Evolutionary conservation across 1,140 invertebrate species (phyloP), one percentile per base, ranked within the genome.

Genomic region (Temnothorax nylanderi): DNA sequence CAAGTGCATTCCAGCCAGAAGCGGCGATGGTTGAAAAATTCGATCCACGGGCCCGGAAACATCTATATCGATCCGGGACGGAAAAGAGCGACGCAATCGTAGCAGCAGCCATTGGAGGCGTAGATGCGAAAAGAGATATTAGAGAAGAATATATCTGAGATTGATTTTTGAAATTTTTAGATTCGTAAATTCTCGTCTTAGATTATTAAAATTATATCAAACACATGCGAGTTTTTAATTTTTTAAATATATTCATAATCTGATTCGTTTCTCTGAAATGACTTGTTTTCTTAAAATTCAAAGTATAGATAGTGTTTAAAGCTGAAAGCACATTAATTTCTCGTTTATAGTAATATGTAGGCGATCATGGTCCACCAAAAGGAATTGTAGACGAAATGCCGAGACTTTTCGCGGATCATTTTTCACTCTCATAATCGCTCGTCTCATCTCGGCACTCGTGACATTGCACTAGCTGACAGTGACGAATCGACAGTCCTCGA

Each of bases 371-470:
- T 26, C 34, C 13, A 69, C 88, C 89, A 34, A 34, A n/a, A 60
- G 78, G 86, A 76, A 87, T 62, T 76, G 65, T 62, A 72, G 37
- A 90, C 81, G 77, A 86, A 92, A 92, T 90, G 87, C 78, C 89
- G 71, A 62, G 74, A 85, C 87, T 92, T 93, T 93, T 93, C 90
- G 92, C 93, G 91, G 92, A 92, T 93, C 93, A 93, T 93, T 93
- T 93, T 93, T 93, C 93, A 93, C 90, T 87, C 84, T 54, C 65
- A 80, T 88, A 92, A 93, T 93, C 93, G 92, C 87, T 86, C 88
- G 89, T 82, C 93, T 89, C 92, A 93, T 93, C 93, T 93, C 86
- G 86, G 74, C 74, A 65, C 80, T 92, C 91, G 87, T 93, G 93
- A 93, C 92, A 92, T 90, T 91, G 92, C 89, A 87, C 88, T 87